Percentiles rank a stretch among this genome's conserved stretches.
phyloP scores from a whole-genome alignment of 2,888 invertebrate genomes.

The Helicoverpa assulta region DNA sequence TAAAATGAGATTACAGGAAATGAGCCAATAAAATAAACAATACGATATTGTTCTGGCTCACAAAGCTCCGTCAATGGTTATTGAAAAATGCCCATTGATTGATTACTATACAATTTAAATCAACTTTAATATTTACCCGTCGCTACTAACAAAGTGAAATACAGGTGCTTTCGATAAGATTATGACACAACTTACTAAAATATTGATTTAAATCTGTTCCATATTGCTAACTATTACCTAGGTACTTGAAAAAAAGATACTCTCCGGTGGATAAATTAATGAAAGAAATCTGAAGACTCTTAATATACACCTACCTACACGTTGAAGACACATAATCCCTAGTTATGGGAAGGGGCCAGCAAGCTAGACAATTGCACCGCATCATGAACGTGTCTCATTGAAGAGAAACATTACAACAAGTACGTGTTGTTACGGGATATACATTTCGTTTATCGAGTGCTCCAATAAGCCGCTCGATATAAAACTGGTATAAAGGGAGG shows the following conservation, averaged over 20 bases:
- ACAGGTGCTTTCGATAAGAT: neutral
- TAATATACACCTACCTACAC: neutral
- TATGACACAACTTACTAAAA: too few relatives aligned
- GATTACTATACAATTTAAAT: slow-evolving; percentile 50
- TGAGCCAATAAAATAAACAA: slow-evolving; percentile 33
- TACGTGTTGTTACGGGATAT: slow-evolving; percentile 52
- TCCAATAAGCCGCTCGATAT: slow-evolving; percentile 80
- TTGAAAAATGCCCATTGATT: slow-evolving; percentile 53
- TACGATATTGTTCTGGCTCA: slow-evolving; percentile 39
- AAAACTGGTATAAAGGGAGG: slow-evolving; percentile 82
- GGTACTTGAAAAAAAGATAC: neutral
- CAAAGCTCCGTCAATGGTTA: slow-evolving; percentile 42
- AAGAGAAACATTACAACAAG: slow-evolving; percentile 39
- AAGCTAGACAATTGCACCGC: slow-evolving; percentile 37
- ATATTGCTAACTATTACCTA: too few relatives aligned
- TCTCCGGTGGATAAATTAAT: neutral
- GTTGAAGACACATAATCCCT: slow-evolving; percentile 10
- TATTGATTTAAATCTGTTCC: too few relatives aligned
- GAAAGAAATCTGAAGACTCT: neutral
- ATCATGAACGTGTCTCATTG: slow-evolving; percentile 45
- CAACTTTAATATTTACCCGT: neutral
- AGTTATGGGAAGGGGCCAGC: slow-evolving; percentile 27
- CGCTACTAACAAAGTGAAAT: neutral
- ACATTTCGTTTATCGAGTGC: slow-evolving; percentile 65
- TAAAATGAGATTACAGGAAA: slow-evolving; percentile 21